phyloP scores from a whole-genome alignment of 2,113 vertebrate genomes.

The Urocitellus parryii region DNA sequence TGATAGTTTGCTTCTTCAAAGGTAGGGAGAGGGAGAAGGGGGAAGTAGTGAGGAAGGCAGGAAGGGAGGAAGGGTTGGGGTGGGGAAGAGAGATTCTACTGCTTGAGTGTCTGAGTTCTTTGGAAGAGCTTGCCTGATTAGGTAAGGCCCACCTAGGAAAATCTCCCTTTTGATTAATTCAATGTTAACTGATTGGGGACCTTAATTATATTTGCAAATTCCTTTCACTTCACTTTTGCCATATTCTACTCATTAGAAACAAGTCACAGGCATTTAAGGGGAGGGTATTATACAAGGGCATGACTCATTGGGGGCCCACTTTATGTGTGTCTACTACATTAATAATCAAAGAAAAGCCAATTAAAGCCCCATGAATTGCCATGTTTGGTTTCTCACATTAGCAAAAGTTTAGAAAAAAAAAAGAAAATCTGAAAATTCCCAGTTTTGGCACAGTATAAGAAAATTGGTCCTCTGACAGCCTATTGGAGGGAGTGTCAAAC shows the following conservation, averaged over 20 bases:
- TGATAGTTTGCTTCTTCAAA: background rate
- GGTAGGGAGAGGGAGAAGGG: background rate
- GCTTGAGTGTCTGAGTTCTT: background rate
- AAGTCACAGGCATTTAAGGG: background rate
- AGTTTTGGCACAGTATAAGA: background rate
- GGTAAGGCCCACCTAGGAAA: background rate
- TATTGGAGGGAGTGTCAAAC: background rate
- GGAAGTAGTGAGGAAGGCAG: background rate
- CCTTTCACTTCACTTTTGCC: background rate
- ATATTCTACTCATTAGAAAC: background rate
- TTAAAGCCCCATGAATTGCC: background rate
- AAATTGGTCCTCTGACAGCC: background rate
- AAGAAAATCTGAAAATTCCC: background rate
- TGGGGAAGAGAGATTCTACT: background rate
- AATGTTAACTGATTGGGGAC: background rate
- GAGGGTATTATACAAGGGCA: background rate
- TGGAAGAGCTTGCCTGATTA: background rate
- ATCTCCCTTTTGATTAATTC: background rate
- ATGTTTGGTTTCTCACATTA: background rate
- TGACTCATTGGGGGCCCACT: background rate
- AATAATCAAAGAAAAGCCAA: constrained; percentile 21
- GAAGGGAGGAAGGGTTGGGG: no score
- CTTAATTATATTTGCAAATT: constrained; percentile 13
- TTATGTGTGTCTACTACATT: no score
- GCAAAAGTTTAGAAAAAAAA: background rate